phyloP scores from a whole-genome alignment of 2,113 vertebrate genomes.

The Oncorhynchus masou region DNA sequence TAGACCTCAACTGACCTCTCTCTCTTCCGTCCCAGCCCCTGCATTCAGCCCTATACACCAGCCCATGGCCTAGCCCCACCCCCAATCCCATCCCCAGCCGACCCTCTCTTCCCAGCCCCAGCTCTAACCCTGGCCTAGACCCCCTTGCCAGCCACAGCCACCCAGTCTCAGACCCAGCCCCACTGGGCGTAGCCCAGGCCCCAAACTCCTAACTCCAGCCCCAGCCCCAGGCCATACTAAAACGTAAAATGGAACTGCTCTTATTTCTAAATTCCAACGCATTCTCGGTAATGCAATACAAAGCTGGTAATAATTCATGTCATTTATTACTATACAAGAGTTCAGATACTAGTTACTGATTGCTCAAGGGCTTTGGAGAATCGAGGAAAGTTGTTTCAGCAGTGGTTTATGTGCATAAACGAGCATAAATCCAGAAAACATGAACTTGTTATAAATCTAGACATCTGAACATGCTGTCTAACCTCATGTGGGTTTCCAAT shows the following conservation, averaged over 20 bases:
- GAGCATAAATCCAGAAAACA: slow-evolving; percentile 55
- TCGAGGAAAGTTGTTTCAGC: slow-evolving; percentile 58
- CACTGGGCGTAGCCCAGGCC: not conserved
- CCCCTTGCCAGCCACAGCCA: not conserved
- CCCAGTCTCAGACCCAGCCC: too few relatives aligned
- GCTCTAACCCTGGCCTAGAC: not conserved
- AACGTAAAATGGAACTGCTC: not conserved
- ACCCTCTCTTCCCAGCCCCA: not conserved
- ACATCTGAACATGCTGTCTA: slow-evolving; percentile 48
- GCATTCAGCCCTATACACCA: not conserved
- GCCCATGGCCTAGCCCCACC: not conserved
- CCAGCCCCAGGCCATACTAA: not conserved
- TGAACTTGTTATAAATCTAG: slow-evolving; percentile 36
- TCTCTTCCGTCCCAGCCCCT: slow-evolving; percentile 8
- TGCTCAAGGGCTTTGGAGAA: slow-evolving; percentile 53
- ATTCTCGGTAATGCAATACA: slow-evolving; percentile 1
- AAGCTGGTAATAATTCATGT: slow-evolving; percentile 27
- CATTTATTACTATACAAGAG: slow-evolving; percentile 18
- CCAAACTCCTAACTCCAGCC: not conserved
- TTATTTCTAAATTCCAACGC: not conserved
- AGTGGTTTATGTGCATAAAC: slow-evolving; percentile 61
- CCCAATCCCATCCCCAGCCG: not conserved
- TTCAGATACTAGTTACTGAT: slow-evolving; percentile 39
- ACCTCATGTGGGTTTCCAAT: slow-evolving; percentile 45
- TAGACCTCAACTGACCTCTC: slow-evolving; percentile 50